Evolutionary conservation across 2,113 vertebrate species (phyloP).

Genomic region (Scomber colias): DNA sequence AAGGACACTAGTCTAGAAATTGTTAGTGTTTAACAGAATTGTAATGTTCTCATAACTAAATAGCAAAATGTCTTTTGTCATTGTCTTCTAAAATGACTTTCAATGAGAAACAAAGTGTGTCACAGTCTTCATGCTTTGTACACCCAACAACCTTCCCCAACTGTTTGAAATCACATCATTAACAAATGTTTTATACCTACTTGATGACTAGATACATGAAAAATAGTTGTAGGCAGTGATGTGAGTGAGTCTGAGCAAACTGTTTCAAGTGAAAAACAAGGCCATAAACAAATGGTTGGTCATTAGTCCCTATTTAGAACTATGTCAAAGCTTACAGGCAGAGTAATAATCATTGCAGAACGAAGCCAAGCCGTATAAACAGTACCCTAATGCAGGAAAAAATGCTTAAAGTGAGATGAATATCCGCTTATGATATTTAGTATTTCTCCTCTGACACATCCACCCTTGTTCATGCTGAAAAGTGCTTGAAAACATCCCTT

Average conservation of each 20-base stretch:
- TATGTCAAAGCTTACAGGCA: neutral
- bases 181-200: too few relatives aligned
- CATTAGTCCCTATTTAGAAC: slow-evolving; percentile 12
- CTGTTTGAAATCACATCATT: too few relatives aligned
- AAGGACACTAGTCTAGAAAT: too few relatives aligned
- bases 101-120: too few relatives aligned
- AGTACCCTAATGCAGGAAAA: slow-evolving; percentile 8
- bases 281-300: slow-evolving; percentile 4
- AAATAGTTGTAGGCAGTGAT: neutral
- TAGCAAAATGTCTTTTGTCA: too few relatives aligned
- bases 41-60: too few relatives aligned
- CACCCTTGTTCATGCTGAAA: slow-evolving; percentile 53
- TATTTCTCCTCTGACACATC: slow-evolving; percentile 45
- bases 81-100: too few relatives aligned
- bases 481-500: slow-evolving; percentile 66
- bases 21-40: too few relatives aligned
- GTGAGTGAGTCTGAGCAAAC: neutral
- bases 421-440: slow-evolving; percentile 27
- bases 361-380: slow-evolving; percentile 16
- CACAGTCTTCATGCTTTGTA: too few relatives aligned
- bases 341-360: slow-evolving; percentile 29
- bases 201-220: neutral
- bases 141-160: too few relatives aligned
- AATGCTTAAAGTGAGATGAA: slow-evolving; percentile 58
- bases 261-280: neutral